A percentile compares a stretch with the other conserved stretches of the same genome.
These are phyloP conservation scores for Melanotus villosus DNA, from an alignment of 2,888 invertebrate genomes.

Conservation along the genomic window DNA sequence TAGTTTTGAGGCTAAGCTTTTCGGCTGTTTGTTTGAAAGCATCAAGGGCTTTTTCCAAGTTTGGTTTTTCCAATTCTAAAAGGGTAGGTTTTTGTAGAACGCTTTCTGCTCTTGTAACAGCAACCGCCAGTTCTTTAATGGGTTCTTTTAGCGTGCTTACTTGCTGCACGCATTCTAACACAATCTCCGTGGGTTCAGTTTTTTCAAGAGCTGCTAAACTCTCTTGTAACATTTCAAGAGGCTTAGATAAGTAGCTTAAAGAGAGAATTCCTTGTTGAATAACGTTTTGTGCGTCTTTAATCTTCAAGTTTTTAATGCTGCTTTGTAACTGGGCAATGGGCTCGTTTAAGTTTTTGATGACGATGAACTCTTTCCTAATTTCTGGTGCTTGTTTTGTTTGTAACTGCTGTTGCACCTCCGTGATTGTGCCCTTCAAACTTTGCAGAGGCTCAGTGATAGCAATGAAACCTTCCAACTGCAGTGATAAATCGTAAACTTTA, in stretches of 20 bases:
- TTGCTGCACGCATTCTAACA: not conserved
- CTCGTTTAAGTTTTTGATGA: slow-evolving; percentile 23
- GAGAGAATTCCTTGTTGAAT: not conserved
- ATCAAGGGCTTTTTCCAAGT: slow-evolving; percentile 25
- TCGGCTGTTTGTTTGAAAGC: slow-evolving; percentile 26
- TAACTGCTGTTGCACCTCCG: not conserved
- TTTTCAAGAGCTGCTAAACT: not conserved
- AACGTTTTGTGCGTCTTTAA: not conserved
- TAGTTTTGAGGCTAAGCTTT: slow-evolving; percentile 12
- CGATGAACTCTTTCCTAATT: not conserved
- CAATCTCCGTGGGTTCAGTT: too few species aligned
- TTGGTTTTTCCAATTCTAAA: not conserved
- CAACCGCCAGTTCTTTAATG: not conserved
- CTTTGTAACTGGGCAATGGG: slow-evolving; percentile 30
- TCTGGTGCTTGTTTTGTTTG: not conserved
- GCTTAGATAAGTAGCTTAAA: not conserved
- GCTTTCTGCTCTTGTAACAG: not conserved
- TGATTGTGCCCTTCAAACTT: too few species aligned
- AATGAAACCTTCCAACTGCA: too few species aligned
- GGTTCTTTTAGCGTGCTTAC: not conserved
- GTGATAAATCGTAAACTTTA: too few species aligned
- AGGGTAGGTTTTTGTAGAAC: not conserved
- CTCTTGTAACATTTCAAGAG: not conserved
- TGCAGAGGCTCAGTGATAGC: too few species aligned
- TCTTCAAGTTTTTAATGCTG: slow-evolving; percentile 24